Percentiles rank a stretch among this genome's conserved stretches.
These are phyloP conservation scores for Siphlonurus alternatus DNA, from an alignment of 2,888 invertebrate species.

Conservation along the genomic window DNA sequence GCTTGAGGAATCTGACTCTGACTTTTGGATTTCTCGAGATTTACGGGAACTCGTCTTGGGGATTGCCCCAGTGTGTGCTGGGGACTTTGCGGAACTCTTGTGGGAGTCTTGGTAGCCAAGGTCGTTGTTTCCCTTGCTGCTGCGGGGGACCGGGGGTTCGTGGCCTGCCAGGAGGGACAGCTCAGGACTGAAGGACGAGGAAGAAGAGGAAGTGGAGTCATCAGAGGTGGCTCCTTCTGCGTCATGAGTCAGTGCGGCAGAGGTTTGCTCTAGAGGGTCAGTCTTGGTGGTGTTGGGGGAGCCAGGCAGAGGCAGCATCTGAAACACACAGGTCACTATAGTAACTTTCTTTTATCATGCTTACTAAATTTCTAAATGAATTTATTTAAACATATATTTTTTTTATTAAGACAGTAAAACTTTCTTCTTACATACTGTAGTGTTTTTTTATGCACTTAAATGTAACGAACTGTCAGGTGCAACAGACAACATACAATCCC, in stretches of 20 bases:
- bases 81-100: neutral
- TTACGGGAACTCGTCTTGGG: neutral
- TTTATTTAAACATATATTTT: too few relatives aligned
- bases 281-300: neutral
- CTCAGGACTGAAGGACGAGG: neutral
- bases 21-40: neutral
- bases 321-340: too few relatives aligned
- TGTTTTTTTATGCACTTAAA: too few relatives aligned
- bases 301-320: neutral
- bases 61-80: neutral
- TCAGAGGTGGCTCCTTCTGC: neutral
- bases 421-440: too few relatives aligned
- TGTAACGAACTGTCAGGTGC: too few relatives aligned
- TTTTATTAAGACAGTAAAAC: too few relatives aligned
- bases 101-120: neutral
- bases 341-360: too few relatives aligned
- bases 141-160: neutral
- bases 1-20: neutral
- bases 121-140: neutral
- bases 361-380: too few relatives aligned
- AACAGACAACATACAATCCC: too few relatives aligned
- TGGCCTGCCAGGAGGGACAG: neutral
- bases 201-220: neutral
- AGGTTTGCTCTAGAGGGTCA: neutral
- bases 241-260: neutral